A percentile compares a stretch with the other conserved stretches of the same genome.
Evolutionary conservation across 2,888 invertebrate species (phyloP).

Genomic region (Heteromurus nitidus): DNA sequence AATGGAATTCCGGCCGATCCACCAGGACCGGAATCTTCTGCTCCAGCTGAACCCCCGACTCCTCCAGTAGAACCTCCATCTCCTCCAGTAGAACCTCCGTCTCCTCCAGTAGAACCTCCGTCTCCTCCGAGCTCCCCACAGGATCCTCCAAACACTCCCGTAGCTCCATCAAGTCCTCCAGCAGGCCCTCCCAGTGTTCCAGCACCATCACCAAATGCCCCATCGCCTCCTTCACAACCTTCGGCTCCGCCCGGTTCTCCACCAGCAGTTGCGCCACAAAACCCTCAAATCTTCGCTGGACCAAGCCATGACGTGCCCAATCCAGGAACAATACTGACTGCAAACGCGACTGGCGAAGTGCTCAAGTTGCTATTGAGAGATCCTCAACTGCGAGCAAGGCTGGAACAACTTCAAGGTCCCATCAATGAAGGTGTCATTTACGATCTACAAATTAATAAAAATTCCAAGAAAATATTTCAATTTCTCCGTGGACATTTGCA

Average conservation of each 20-base stretch:
- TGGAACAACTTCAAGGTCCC: slow-evolving; percentile 1
- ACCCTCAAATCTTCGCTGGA: neutral
- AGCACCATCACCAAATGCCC: neutral
- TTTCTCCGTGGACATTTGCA: neutral
- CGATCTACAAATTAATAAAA: too few relatives aligned
- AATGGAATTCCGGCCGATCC: too few relatives aligned
- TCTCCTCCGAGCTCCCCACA: neutral
- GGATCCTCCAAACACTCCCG: neutral
- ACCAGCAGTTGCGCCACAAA: too few relatives aligned
- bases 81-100: too few relatives aligned
- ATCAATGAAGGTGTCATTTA: neutral
- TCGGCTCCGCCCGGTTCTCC: neutral
- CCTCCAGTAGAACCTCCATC: too few relatives aligned
- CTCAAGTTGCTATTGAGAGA: neutral
- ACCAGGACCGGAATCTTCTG: too few relatives aligned
- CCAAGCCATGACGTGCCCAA: neutral
- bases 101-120: neutral
- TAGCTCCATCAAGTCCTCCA: too few relatives aligned
- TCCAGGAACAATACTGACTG: neutral
- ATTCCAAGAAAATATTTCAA: neutral
- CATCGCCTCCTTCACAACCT: neutral
- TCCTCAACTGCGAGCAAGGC: neutral
- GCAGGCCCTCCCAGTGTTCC: neutral
- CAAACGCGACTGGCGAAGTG: neutral
- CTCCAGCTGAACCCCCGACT: too few relatives aligned